Evolutionary conservation across 2,113 vertebrate species (phyloP).

Genomic region (Diadophis punctatus): DNA sequence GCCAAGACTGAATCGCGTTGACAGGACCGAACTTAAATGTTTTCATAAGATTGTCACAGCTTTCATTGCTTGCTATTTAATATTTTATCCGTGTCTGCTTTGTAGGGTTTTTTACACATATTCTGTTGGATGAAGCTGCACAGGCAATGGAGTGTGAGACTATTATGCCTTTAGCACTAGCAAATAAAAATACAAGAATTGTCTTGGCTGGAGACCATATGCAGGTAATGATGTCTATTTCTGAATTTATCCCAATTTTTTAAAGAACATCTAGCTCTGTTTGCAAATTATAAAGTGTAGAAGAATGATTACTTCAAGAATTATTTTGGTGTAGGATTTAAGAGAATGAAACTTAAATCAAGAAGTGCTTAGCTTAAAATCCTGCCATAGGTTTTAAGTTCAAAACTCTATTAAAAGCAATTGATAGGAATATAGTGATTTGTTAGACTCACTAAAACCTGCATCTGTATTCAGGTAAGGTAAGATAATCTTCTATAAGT

Average conservation of each 20-base stretch:
- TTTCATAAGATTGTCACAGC: neutral
- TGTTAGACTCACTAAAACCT: neutral
- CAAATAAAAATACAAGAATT: constrained; percentile 86
- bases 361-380: neutral
- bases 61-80: constrained; percentile 41
- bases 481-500: neutral
- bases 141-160: constrained; percentile 99
- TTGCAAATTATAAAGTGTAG: neutral
- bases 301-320: neutral
- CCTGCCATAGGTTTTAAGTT: neutral
- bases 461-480: neutral
- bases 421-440: neutral
- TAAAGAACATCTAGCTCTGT: neutral
- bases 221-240: constrained; percentile 78
- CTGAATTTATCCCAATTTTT: neutral
- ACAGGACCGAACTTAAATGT: neutral
- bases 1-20: neutral
- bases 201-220: constrained; percentile 98
- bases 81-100: constrained; percentile 48
- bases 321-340: neutral
- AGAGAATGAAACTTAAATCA: neutral
- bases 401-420: neutral
- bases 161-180: constrained; percentile 97
- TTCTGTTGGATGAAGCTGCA: constrained; percentile 96
- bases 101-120: constrained; percentile 93